Evolutionary conservation across 2,888 invertebrate genomes (phyloP).

Genomic region (Trissoscelio sp.): DNA sequence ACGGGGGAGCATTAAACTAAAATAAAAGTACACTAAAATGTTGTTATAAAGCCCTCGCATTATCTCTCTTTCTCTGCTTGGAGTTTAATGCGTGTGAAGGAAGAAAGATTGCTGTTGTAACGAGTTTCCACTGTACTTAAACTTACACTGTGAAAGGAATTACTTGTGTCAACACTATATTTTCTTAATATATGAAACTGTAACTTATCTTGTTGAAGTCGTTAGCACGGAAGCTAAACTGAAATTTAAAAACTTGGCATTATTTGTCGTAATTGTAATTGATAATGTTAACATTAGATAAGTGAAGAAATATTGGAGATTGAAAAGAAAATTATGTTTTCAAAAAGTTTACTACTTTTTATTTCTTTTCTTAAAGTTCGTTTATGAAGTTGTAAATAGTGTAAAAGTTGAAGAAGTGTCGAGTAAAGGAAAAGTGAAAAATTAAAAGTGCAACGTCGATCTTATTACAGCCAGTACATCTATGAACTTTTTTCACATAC

Average conservation of each 20-base stretch:
- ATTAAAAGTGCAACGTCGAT: slow-evolving; percentile 14
- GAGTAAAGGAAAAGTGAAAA: slow-evolving; percentile 10
- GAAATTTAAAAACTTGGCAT: slow-evolving; percentile 28
- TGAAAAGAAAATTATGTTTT: not conserved
- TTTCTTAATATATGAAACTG: slow-evolving; percentile 58
- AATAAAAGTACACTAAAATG: slow-evolving; percentile 59
- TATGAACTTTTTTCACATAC: slow-evolving; percentile 1
- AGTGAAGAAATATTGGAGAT: not conserved
- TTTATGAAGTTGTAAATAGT: slow-evolving; percentile 13
- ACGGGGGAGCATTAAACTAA: slow-evolving; percentile 47
- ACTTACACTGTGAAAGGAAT: slow-evolving; percentile 60
- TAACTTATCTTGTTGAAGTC: slow-evolving; percentile 49
- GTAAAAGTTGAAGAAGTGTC: slow-evolving; percentile 13
- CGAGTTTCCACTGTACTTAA: slow-evolving; percentile 62
- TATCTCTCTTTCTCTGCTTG: slow-evolving; percentile 27
- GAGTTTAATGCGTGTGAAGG: slow-evolving; percentile 32
- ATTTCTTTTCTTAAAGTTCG: not conserved
- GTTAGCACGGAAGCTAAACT: slow-evolving; percentile 39
- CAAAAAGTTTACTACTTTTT: not conserved
- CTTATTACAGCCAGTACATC: not conserved
- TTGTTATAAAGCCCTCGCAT: slow-evolving; percentile 46
- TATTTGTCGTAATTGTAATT: slow-evolving; percentile 23
- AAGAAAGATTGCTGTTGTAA: slow-evolving; percentile 60
- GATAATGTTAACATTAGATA: slow-evolving; percentile 12
- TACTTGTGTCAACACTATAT: slow-evolving; percentile 61